These are phyloP conservation scores for Platynereis dumerilii DNA, from an alignment of 2,888 invertebrate species.

Conservation along the genomic window DNA sequence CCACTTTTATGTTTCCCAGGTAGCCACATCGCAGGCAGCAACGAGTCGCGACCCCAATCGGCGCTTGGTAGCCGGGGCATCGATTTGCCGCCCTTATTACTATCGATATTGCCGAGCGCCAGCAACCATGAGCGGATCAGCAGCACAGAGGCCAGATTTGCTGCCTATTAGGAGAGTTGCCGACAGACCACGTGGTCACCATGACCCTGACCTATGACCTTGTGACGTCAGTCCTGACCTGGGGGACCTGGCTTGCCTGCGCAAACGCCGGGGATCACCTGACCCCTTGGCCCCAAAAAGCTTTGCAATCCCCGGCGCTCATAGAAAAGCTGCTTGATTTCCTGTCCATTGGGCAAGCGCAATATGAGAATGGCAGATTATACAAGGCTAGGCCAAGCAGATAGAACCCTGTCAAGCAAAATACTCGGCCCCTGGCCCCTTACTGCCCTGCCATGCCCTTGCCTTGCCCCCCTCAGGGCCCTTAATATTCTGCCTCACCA, in stretches of 20 bases:
- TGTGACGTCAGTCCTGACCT: neutral
- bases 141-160: neutral
- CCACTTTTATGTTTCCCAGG: neutral
- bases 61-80: neutral
- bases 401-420: neutral
- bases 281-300: neutral
- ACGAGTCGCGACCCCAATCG: slow-evolving; percentile 7
- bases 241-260: neutral
- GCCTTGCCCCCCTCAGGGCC: neutral
- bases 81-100: neutral
- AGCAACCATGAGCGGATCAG: neutral
- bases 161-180: neutral
- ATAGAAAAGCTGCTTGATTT: neutral
- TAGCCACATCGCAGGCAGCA: slow-evolving; percentile 1
- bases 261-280: neutral
- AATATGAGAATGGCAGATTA: too few relatives aligned
- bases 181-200: slow-evolving; percentile 8
- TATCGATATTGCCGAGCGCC: slow-evolving; percentile 2
- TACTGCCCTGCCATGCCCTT: neutral
- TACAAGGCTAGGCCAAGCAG: too few relatives aligned
- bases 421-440: neutral
- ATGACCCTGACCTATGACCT: slow-evolving; percentile 1
- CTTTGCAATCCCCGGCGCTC: slow-evolving; percentile 3
- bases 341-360: neutral
- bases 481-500: too few relatives aligned